These are phyloP conservation scores for Perodicticus potto DNA, from an alignment of 2,797 vertebrate species.

Conservation along the genomic window DNA sequence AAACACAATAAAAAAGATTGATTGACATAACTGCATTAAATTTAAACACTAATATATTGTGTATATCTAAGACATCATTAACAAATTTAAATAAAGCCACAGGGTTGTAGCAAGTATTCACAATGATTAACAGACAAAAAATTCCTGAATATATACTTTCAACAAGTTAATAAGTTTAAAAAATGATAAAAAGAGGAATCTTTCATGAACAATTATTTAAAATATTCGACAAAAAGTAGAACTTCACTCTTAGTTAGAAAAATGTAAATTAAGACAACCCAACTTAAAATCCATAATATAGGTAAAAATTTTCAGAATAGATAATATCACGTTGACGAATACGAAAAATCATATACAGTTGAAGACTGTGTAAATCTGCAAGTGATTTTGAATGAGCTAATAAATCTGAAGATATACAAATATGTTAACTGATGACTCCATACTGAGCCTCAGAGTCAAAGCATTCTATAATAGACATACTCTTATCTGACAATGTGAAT, in stretches of 20 bases:
- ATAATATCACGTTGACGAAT: background rate
- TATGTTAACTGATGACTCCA: no score
- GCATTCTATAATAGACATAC: no score
- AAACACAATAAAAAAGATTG: background rate
- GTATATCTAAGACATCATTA: background rate
- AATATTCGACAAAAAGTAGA: background rate
- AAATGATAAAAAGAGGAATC: background rate
- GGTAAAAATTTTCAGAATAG: background rate
- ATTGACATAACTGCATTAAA: background rate
- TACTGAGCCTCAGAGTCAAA: no score
- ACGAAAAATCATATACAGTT: background rate
- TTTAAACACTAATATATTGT: background rate
- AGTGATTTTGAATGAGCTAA: background rate
- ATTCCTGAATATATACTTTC: background rate
- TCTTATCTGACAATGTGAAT: no score
- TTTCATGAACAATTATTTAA: background rate
- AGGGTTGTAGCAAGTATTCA: background rate
- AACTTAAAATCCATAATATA: constrained; percentile 23
- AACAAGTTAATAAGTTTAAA: background rate
- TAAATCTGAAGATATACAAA: background rate
- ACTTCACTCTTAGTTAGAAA: background rate
- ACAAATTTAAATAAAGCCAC: background rate
- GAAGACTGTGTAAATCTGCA: background rate
- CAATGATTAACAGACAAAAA: background rate
- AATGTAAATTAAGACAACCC: background rate